phyloP scores from a whole-genome alignment of 2,888 invertebrate genomes.

The Meloe dianella region DNA sequence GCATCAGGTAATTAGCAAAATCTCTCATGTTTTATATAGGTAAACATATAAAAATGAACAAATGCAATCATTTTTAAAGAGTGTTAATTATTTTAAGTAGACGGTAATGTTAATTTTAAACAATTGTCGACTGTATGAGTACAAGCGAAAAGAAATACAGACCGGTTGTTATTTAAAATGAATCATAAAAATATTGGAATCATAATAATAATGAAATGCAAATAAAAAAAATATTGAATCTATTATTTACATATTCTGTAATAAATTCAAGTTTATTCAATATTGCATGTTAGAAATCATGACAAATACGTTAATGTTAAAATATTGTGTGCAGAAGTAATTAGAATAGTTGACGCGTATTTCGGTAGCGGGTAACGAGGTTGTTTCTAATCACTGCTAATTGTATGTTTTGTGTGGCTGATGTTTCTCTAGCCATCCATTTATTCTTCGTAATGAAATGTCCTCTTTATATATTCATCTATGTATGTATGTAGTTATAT shows the following conservation, averaged over 20 bases:
- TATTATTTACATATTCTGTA: not conserved
- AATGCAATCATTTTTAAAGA: conserved; percentile 35
- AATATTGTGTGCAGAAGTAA: conserved; percentile 54
- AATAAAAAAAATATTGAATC: not conserved
- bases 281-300: conserved; percentile 35
- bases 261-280: conserved; percentile 10
- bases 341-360: conserved; percentile 58
- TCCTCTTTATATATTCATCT: not conserved
- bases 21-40: conserved; percentile 22
- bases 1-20: not conserved
- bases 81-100: conserved; percentile 36
- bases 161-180: not conserved
- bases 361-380: conserved; percentile 59
- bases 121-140: conserved; percentile 9
- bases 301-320: conserved; percentile 51
- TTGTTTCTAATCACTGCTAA: conserved; percentile 58
- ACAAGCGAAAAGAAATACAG: not conserved
- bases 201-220: not conserved
- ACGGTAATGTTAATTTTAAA: conserved; percentile 29
- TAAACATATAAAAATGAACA: conserved; percentile 33
- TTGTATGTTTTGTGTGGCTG: conserved; percentile 53
- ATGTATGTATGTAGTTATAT: not conserved
- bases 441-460: not conserved
- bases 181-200: not conserved
- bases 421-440: conserved; percentile 30